Conservation (phyloP, 2,113 vertebrate genomes). For the Neodontobutis hainanensis region DNA sequence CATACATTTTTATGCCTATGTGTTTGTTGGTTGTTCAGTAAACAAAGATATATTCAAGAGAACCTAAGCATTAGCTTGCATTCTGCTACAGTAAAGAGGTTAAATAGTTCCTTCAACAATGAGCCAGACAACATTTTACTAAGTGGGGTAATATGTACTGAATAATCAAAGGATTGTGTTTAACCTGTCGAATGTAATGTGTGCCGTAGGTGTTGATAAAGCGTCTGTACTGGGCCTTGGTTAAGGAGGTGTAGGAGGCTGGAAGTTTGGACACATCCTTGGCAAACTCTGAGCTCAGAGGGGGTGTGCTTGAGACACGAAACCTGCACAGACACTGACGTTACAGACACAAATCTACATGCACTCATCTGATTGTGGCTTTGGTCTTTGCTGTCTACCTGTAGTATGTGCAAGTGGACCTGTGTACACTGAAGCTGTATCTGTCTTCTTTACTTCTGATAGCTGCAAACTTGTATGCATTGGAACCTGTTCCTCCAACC, state of each 20-base stretch:
- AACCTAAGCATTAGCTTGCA: too few relatives aligned
- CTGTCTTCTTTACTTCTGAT: conserved; percentile 12
- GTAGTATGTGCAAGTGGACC: conserved; percentile 34
- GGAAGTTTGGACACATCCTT: conserved; percentile 39
- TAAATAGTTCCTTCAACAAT: too few relatives aligned
- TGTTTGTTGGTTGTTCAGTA: too few relatives aligned
- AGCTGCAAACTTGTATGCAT: conserved; percentile 8
- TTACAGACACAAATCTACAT: too few relatives aligned
- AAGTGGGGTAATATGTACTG: neutral
- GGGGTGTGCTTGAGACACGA: neutral
- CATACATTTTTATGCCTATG: too few relatives aligned
- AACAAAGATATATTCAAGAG: too few relatives aligned
- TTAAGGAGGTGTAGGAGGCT: conserved; percentile 3
- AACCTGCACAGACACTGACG: neutral
- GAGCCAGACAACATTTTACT: too few relatives aligned
- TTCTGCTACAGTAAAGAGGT: too few relatives aligned
- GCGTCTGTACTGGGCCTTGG: conserved; percentile 10
- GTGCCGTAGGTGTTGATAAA: conserved; percentile 66
- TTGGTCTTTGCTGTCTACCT: conserved; percentile 14
- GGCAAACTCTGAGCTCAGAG: conserved; percentile 41
- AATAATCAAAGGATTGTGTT: neutral
- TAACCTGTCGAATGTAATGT: conserved; percentile 63
- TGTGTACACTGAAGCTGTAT: conserved; percentile 29
- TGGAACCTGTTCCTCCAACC: conserved; percentile 24
- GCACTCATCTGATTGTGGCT: too few relatives aligned